Evolutionary conservation across 2,797 vertebrate species (phyloP).

Genomic region (Pteronotus mesoamericanus): DNA sequence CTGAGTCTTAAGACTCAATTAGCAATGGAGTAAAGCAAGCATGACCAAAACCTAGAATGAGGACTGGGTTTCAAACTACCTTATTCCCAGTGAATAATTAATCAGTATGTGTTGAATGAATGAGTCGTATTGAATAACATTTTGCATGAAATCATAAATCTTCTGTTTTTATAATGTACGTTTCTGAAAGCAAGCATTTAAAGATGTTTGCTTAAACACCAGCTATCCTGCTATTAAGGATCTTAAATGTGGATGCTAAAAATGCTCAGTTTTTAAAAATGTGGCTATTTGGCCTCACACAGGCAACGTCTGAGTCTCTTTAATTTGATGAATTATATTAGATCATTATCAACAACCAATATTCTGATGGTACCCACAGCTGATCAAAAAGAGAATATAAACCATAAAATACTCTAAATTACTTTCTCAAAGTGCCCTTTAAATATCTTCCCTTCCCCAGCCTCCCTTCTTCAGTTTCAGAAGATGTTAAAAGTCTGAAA

Average conservation of each 20-base stretch:
- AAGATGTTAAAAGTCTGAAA: not conserved
- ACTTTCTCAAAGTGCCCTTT: not conserved
- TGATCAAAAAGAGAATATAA: constrained; percentile 11
- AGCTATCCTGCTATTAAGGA: not conserved
- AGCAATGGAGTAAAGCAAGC: constrained; percentile 74
- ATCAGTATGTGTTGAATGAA: not conserved
- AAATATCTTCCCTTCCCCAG: not conserved
- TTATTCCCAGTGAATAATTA: not conserved
- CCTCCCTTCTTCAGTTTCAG: not conserved
- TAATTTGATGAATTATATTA: constrained; percentile 8
- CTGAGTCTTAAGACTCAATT: constrained; percentile 78
- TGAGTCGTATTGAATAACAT: not conserved
- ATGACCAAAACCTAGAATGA: constrained; percentile 68
- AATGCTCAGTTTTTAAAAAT: not conserved
- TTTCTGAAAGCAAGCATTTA: constrained; percentile 5
- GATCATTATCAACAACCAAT: not conserved
- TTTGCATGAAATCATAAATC: not conserved
- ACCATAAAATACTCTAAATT: not conserved
- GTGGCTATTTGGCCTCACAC: not conserved
- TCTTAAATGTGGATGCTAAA: not conserved
- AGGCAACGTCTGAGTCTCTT: not conserved
- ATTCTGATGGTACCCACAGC: not conserved
- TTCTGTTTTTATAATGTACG: not conserved
- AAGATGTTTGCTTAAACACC: not conserved
- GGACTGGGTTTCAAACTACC: constrained; percentile 37